phyloP scores from a whole-genome alignment of 2,113 vertebrate genomes.

The Fulmarus glacialis region DNA sequence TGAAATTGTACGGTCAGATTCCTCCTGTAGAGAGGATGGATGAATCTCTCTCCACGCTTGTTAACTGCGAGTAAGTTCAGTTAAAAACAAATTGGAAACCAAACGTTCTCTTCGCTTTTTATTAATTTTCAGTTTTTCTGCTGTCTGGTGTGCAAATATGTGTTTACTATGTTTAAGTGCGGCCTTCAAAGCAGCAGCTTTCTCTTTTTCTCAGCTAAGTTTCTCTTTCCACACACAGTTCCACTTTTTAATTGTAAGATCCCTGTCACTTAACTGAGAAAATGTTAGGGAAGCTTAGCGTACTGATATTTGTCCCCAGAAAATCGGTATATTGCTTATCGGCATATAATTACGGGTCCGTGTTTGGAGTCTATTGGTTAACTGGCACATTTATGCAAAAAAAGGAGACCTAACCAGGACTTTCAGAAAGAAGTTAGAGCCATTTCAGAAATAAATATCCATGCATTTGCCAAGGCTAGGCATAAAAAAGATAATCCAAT shows the following conservation, averaged over 20 bases:
- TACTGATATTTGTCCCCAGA: background rate
- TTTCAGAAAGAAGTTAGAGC: background rate
- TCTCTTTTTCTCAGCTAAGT: background rate
- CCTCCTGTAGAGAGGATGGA: constrained; percentile 97
- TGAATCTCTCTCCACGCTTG: constrained; percentile 84
- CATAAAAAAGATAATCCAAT: background rate
- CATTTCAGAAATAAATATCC: background rate
- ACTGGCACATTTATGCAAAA: background rate
- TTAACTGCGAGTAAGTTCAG: constrained; percentile 91
- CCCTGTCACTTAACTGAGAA: background rate
- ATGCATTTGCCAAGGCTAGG: background rate
- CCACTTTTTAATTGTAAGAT: background rate
- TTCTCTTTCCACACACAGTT: background rate
- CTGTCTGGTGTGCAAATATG: background rate
- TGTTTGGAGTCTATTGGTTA: background rate
- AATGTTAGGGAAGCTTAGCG: background rate
- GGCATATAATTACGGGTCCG: background rate
- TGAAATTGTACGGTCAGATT: constrained; percentile 91
- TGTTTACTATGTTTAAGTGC: background rate
- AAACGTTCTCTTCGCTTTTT: background rate
- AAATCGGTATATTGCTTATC: background rate
- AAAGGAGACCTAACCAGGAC: background rate
- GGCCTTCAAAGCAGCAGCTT: background rate
- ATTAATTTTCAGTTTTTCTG: background rate
- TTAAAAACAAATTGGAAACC: background rate